phyloP scores from a whole-genome alignment of 2,797 vertebrate species.

The Scyliorhinus canicula region DNA sequence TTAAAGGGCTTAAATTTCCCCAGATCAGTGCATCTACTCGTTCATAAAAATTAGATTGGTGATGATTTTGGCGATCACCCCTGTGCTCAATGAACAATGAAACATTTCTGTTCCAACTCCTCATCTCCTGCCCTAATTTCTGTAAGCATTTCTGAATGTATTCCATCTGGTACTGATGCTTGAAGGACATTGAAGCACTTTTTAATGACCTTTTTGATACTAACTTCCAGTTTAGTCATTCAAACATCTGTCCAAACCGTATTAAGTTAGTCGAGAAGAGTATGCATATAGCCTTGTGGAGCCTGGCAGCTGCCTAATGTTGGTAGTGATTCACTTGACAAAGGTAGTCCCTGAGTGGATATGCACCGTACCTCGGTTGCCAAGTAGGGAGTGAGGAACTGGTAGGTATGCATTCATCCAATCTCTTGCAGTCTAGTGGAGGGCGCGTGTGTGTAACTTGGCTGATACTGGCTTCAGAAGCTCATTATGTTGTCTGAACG shows the following conservation, averaged over 20 bases:
- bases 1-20: neutral
- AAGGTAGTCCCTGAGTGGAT: neutral
- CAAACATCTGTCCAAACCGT: neutral
- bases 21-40: neutral
- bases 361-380: neutral
- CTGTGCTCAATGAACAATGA: neutral
- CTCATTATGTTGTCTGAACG: neutral
- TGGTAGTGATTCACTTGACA: neutral
- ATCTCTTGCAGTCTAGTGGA: neutral
- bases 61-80: neutral
- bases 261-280: neutral
- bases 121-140: neutral
- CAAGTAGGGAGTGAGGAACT: neutral
- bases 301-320: neutral
- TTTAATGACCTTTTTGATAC: constrained; percentile 18
- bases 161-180: constrained; percentile 32
- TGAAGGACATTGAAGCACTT: neutral
- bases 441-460: neutral
- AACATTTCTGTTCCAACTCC: neutral
- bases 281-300: neutral
- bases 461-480: neutral
- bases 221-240: neutral
- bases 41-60: neutral
- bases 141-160: neutral
- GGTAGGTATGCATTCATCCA: neutral